Evolutionary conservation across 2,113 vertebrate genomes (phyloP), one percentile per base, ranked within the genome.

Genomic region (Argyrosomus japonicus): DNA sequence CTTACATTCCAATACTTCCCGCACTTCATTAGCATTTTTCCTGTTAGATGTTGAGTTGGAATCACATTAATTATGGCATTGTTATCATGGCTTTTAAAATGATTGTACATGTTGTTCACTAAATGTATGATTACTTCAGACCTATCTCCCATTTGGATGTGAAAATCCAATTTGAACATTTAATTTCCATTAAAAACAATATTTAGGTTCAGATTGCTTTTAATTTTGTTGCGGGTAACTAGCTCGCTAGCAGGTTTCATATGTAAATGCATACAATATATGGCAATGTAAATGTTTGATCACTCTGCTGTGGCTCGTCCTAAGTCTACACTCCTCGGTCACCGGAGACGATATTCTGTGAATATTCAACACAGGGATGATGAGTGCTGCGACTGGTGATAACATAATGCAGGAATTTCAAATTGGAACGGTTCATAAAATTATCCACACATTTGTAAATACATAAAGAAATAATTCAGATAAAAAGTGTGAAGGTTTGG

Each of bases 281-380:
- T 70, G 82, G 61, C 75, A 73, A 62, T 81, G 78, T 73, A 84
- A 86, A 78, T 90, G 82, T 87, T 85, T 90, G 78, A 83, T 79
- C 79, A 47, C 61, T 69, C 67, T 68, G 65, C 65, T 63, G 48
- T 14, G 69, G 58, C 54, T 77, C 10, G n/a, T 82, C 75, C 51
- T 70, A 53, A 50, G 57, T 79, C 69, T 36, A 19, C 23, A 23
- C 64, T 84, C 45, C 72, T 36, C 68, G 27, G 60, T 54, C 78
- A 67, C 45, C 10, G n/a, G 68, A 83, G 77, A 58, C 6, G 18
- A 68, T 40, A 40, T 65, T 77, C 32, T 67, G 60, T 77, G 74
- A 78, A 78, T 71, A 72, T 50, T 71, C 17, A 76, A 68, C 56
- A 12, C 29, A 43, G 12, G 21, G 27, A n/a, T 11, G 43, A 61